Conservation (phyloP, 2,888 invertebrate genomes). For the Escarpia spicata region DNA sequence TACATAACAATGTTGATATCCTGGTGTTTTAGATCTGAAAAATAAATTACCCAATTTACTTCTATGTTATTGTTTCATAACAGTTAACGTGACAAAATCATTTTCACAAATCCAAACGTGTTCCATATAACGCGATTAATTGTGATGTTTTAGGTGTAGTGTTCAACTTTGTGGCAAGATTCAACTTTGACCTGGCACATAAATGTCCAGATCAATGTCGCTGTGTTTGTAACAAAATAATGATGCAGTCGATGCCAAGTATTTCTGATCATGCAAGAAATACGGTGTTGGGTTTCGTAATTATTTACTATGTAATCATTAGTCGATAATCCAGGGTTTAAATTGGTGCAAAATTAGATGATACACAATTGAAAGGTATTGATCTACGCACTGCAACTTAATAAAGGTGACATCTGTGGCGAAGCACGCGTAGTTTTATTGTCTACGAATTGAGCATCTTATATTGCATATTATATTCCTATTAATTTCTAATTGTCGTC, state of each 20-base stretch:
- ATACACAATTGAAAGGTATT: neutral
- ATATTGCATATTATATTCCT: neutral
- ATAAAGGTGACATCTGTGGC: neutral
- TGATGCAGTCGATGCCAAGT: neutral
- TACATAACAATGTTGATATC: neutral
- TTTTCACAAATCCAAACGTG: neutral
- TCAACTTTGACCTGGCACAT: neutral
- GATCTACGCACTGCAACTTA: conserved; percentile 9
- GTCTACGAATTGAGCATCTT: neutral
- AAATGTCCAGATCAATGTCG: neutral
- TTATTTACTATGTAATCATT: neutral
- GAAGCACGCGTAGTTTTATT: neutral
- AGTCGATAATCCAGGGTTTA: neutral
- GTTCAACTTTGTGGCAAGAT: neutral
- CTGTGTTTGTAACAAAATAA: neutral
- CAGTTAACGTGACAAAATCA: neutral
- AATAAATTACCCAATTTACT: neutral
- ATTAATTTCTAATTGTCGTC: neutral
- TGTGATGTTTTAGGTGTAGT: neutral
- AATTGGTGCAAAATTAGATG: neutral
- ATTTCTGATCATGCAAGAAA: neutral
- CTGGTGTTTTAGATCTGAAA: neutral
- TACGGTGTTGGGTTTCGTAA: neutral
- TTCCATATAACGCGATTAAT: neutral
- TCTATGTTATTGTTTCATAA: neutral